phyloP scores from a whole-genome alignment of 1,140 invertebrate genomes.

The Wiebesia pumilae region DNA sequence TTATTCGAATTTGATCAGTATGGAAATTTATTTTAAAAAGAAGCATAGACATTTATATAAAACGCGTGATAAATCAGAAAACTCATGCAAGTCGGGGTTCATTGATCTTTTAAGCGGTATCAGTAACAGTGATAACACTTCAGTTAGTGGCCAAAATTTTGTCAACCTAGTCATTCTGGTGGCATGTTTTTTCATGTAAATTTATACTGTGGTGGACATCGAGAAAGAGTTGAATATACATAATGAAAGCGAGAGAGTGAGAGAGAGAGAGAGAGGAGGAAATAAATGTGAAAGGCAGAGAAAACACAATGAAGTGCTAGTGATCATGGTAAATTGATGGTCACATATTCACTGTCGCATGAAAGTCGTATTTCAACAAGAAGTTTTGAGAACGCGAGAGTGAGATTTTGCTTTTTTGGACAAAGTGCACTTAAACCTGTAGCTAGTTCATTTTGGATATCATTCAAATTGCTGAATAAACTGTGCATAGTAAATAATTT shows the following conservation, averaged over 20 bases:
- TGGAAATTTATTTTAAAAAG: neutral
- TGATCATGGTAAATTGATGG: conserved; percentile 8
- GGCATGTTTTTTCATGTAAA: conserved; percentile 46
- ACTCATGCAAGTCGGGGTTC: conserved; percentile 1
- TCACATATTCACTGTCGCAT: neutral
- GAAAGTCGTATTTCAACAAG: conserved; percentile 34
- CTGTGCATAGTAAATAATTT: neutral
- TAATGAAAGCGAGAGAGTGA: neutral
- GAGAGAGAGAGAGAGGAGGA: neutral
- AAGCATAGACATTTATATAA: conserved; percentile 33
- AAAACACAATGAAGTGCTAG: neutral
- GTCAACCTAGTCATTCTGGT: neutral
- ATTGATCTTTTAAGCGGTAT: conserved; percentile 40
- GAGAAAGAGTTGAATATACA: neutral
- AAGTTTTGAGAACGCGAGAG: conserved; percentile 6
- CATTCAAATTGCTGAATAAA: conserved; percentile 34
- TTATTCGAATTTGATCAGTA: conserved; percentile 5
- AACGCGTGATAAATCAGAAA: conserved; percentile 34
- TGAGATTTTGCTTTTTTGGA: conserved; percentile 15
- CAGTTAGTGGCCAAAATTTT: conserved; percentile 26
- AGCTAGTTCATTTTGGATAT: conserved; percentile 36
- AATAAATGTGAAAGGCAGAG: neutral
- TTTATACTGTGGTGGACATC: neutral
- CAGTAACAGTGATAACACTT: neutral
- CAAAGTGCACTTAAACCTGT: conserved; percentile 41